phyloP scores from a whole-genome alignment of 2,888 invertebrate species.

The Oxytorus armatus region DNA sequence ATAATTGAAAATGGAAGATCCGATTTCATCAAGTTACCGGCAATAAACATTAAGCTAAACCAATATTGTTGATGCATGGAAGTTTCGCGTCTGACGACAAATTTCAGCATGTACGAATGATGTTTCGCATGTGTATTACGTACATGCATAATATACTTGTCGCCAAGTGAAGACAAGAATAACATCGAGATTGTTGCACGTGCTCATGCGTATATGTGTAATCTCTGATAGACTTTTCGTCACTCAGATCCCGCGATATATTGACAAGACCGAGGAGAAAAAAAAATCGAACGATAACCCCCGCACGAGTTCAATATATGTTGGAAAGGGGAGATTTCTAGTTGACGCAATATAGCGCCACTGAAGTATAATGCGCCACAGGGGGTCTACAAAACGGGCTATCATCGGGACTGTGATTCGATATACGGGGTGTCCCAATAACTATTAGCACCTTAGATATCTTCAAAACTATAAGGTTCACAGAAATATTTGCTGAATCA shows the following conservation, averaged over 20 bases:
- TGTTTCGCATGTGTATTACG: slow-evolving; percentile 1
- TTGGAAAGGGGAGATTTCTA: slow-evolving; percentile 47
- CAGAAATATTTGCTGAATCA: too few relatives aligned
- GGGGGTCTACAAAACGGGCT: slow-evolving; percentile 75
- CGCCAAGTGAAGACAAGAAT: background rate
- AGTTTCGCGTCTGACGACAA: slow-evolving; percentile 3
- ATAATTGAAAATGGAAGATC: too few relatives aligned
- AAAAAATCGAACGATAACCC: slow-evolving; percentile 64
- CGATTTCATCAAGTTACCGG: too few relatives aligned
- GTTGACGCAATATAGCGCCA: slow-evolving; percentile 77
- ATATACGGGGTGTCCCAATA: too few relatives aligned
- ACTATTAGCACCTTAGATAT: too few relatives aligned
- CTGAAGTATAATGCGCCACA: slow-evolving; percentile 73
- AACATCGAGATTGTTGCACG: slow-evolving; percentile 20
- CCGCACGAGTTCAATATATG: slow-evolving; percentile 53
- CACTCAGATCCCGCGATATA: slow-evolving; percentile 29
- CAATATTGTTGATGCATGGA: slow-evolving; percentile 37
- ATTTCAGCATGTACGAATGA: slow-evolving; percentile 12
- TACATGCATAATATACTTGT: background rate
- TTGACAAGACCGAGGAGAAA: slow-evolving; percentile 6
- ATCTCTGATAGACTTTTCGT: slow-evolving; percentile 26
- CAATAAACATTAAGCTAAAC: too few relatives aligned
- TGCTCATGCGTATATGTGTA: slow-evolving; percentile 2
- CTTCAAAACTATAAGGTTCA: too few relatives aligned
- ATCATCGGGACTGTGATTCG: slow-evolving; percentile 64